phyloP scores from a whole-genome alignment of 1,140 invertebrate species.

The Coptotermes formosanus region DNA sequence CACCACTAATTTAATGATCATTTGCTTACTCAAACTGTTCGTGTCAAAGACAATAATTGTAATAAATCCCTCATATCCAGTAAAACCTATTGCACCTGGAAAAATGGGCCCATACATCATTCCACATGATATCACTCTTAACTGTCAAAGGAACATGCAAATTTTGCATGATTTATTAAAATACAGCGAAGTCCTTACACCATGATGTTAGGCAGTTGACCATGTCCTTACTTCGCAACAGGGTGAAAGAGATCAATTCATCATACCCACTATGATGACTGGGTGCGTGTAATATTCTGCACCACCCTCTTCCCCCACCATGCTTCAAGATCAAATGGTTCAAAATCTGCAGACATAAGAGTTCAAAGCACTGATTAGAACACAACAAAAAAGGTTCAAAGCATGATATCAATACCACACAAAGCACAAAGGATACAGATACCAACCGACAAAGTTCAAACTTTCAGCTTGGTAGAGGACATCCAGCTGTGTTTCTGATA shows the following conservation, averaged over 20 bases:
- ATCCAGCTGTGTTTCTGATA: no score
- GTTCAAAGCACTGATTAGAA: conserved; percentile 37
- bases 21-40: not conserved
- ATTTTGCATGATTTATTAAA: not conserved
- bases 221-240: not conserved
- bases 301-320: conserved; percentile 59
- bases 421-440: no score
- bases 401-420: no score
- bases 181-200: not conserved
- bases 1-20: not conserved
- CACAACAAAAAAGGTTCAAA: conserved; percentile 29
- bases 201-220: not conserved
- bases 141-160: not conserved
- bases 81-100: conserved; percentile 3
- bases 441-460: no score
- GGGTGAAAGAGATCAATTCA: not conserved
- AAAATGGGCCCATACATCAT: not conserved
- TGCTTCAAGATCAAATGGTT: conserved; percentile 60
- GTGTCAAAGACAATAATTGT: not conserved
- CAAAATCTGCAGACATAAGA: conserved; percentile 55
- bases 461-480: no score
- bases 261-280: conserved; percentile 25
- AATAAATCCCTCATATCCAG: not conserved
- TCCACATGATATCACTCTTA: not conserved
- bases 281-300: conserved; percentile 43